Base-by-base conservation (phyloP, 1,140 invertebrate genomes). In the Atta colombica region DNA sequence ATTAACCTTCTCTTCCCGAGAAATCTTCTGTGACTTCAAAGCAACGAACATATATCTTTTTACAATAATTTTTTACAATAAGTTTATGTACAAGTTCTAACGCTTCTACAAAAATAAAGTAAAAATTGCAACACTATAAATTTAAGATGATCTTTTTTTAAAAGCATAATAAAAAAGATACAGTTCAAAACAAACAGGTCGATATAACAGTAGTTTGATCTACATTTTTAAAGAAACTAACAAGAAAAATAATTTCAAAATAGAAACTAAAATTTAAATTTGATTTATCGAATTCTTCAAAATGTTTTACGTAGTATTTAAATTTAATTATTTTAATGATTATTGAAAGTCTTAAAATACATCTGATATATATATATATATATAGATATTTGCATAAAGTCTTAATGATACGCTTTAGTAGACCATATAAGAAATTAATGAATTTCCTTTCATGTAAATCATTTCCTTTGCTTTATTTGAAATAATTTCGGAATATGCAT, bases 401-500 rank as follows among this genome's bases (percentile, higher is more conserved):
- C n/a, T 35, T 21, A 60, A 21, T 18, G 2, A 10, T 35, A 35
- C 6, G 21, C 12, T 75, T 75, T 21, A 58, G 7, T 35, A 58
- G 25, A 28, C 2, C 0, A 18, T 28, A 63, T 25, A 39, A 58
- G 7, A 6, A 39, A 75, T 45, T 45, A 45, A 45, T 45, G 2
- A 45, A 45, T 45, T 35, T n/a, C 31, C 31, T 6, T 31, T 31
- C 31, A 35, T 21, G 21, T 25, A 45, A 63, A 63, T 5, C n/a
- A 77, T 60, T 16, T 28, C 21, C 49, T 25, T 60, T 12, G 4
- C 0, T 35, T 14, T 61, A 21, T 55, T 18, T 21, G 51, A 75
- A 75, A 16, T 75, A 60, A 35, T 18, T 75, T 60, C 31, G 7
- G n/a, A 75, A 75, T 39, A 18, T 5, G 10, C n/a, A 60, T 75